Evolutionary conservation across 2,797 vertebrate species (phyloP), one percentile per base, ranked within the genome.

Genomic region (Sparidentex hasta): DNA sequence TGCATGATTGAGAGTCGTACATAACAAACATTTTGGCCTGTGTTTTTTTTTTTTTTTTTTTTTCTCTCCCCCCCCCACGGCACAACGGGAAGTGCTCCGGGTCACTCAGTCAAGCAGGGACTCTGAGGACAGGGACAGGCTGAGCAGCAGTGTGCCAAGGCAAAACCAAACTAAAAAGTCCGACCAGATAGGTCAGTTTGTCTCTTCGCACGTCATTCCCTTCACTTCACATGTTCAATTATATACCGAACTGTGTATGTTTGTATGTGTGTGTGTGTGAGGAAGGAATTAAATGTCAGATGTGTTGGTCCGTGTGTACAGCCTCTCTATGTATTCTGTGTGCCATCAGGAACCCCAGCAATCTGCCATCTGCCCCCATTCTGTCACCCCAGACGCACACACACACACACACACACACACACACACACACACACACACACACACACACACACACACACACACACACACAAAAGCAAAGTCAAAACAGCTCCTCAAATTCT

Each of bases 361-460:
- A 91, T 88, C 82, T 86, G 82, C 90, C 87, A 90, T 90, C 85
- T 91, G 92, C 85, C 89, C 93, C 75, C 81, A 92, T 94, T 92
- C 91, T 94, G 92, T 94, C 91, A 92, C 81, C 80, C 78, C 25
- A 64, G 71, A 70, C 58, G 63, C 4, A 63, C 50, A 23, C 43
- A 58, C 38, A 38, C 63, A 61, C 50, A 51, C 44, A 51, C 68
- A 63, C 38, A 46, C 25, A 58, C 62, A 70, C 58, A 65, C 4
- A 63, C 50, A 23, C 43, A 58, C 44, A 41, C 48, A 70, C 68
- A 63, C 38, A 46, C 25, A 58, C 62, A 70, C 58, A 65, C 4
- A 63, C 50, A 23, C 43, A 58, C 44, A 41, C 48, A 70, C 68
- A 63, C 38, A 46, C 25, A 58, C 62, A 52, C 46, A 41, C 51